Percentiles rank a stretch among this genome's conserved stretches.
Evolutionary conservation across 2,888 invertebrate genomes (phyloP).

Genomic region (Amiota communis): DNA sequence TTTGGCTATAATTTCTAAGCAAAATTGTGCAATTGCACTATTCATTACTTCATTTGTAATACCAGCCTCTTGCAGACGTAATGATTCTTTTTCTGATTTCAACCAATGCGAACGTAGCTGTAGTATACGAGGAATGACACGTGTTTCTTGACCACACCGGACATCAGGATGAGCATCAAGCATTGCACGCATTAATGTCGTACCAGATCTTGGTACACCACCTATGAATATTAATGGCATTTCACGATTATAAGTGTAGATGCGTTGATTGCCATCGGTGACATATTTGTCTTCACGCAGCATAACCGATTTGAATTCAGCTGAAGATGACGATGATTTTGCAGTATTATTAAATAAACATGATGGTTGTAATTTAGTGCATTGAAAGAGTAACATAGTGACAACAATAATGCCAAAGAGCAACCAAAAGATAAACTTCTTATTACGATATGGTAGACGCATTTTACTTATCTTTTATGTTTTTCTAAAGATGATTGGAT

Average conservation of each 20-base stretch:
- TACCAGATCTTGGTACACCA: constrained; percentile 97
- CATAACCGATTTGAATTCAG: constrained; percentile 65
- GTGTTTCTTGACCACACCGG: constrained; percentile 97
- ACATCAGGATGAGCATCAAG: constrained; percentile 98
- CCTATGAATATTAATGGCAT: constrained; percentile 98
- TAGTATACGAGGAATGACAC: constrained; percentile 96
- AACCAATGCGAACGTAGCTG: constrained; percentile 97
- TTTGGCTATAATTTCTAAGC: constrained; percentile 94
- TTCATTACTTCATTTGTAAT: constrained; percentile 94
- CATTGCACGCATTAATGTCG: constrained; percentile 98
- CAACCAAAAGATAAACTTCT: constrained; percentile 71
- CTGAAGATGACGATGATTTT: constrained; percentile 33
- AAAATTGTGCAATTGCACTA: constrained; percentile 96
- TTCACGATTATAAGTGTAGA: constrained; percentile 85
- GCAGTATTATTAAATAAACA: constrained; percentile 71
- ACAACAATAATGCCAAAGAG: constrained; percentile 70
- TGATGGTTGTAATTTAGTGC: constrained; percentile 71
- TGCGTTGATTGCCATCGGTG: constrained; percentile 78
- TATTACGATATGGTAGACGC: constrained; percentile 73
- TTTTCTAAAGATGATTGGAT: neutral
- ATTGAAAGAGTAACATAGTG: constrained; percentile 73
- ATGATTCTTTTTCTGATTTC: constrained; percentile 92
- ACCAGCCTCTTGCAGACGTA: constrained; percentile 93
- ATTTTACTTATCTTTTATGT: constrained; percentile 51
- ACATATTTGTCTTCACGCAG: constrained; percentile 76